Evolutionary conservation across 92 coral and sea anemone genomes (phyloP).

Genomic region (Diadumene lineata): DNA sequence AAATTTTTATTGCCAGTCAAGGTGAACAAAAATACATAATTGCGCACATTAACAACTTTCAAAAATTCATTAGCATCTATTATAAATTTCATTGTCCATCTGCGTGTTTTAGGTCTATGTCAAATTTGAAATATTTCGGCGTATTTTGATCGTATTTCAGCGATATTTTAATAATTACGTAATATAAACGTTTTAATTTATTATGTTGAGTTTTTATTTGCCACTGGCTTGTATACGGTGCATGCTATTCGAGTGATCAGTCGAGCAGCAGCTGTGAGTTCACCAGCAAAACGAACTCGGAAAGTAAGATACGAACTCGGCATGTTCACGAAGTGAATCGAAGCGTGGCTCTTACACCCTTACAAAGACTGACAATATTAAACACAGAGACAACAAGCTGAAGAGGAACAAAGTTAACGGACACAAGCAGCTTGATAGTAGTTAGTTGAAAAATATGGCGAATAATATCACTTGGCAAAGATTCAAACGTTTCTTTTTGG

Average conservation of each 20-base stretch:
- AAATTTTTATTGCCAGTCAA: no score
- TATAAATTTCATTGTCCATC: no score
- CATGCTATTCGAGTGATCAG: no score
- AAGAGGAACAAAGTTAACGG: not conserved
- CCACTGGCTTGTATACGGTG: no score
- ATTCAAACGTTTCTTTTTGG: slow-evolving; percentile 52
- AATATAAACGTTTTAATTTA: no score
- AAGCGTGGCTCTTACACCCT: not conserved
- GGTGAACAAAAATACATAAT: no score
- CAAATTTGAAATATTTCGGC: not conserved
- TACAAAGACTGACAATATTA: not conserved
- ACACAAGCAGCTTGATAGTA: not conserved
- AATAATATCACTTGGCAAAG: slow-evolving; percentile 60
- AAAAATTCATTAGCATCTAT: no score
- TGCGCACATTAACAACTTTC: no score
- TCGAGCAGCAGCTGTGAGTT: no score
- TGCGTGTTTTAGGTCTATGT: not conserved
- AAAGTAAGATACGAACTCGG: not conserved
- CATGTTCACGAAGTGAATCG: not conserved
- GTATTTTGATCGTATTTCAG: no score
- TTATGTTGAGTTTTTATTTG: no score
- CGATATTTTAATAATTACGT: no score
- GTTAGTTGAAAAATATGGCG: slow-evolving; percentile 34
- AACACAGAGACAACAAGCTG: not conserved
- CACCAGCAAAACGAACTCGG: not conserved